Conservation (phyloP, 2,797 vertebrate species). For the Oryzias sinensis region DNA sequence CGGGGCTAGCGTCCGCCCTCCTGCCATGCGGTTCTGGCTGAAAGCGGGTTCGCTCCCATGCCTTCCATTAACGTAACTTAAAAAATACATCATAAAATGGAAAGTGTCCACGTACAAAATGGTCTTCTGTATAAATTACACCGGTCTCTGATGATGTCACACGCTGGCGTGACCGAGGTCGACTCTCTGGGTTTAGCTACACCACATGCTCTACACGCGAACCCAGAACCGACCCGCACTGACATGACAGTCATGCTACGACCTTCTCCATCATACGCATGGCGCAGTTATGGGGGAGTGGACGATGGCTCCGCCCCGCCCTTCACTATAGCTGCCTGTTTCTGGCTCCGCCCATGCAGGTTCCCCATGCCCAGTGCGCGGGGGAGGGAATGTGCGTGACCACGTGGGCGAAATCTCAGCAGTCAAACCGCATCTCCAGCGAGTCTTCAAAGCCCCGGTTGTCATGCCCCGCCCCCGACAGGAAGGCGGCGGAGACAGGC, state of each 20-base stretch:
- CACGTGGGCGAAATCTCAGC: conserved; percentile 76
- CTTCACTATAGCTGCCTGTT: conserved; percentile 95
- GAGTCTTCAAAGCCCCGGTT: conserved; percentile 94
- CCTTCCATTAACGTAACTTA: conserved; percentile 67
- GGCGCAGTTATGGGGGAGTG: conserved; percentile 79
- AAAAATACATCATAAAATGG: conserved; percentile 79
- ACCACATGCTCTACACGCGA: conserved; percentile 88
- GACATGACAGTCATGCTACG: conserved; percentile 71
- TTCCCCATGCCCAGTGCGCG: conserved; percentile 63
- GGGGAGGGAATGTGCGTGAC: conserved; percentile 64
- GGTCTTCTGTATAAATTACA: conserved; percentile 76
- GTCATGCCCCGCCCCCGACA: conserved; percentile 93
- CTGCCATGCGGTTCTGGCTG: conserved; percentile 47
- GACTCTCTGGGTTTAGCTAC: conserved; percentile 65
- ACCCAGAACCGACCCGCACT: conserved; percentile 58
- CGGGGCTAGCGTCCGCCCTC: neutral
- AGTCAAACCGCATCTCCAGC: conserved; percentile 98
- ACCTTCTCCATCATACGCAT: conserved; percentile 70
- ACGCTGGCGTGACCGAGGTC: conserved; percentile 13
- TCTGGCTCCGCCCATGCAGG: conserved; percentile 63
- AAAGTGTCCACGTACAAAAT: conserved; percentile 78
- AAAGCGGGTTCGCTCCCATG: conserved; percentile 29
- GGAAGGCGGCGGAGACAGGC: conserved; percentile 88
- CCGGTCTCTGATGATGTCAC: conserved; percentile 66
- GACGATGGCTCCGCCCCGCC: conserved; percentile 44